Evolutionary conservation across 2,797 vertebrate genomes (phyloP), one percentile per base, ranked within the genome.

Genomic region (Onychomys leucogaster): DNA sequence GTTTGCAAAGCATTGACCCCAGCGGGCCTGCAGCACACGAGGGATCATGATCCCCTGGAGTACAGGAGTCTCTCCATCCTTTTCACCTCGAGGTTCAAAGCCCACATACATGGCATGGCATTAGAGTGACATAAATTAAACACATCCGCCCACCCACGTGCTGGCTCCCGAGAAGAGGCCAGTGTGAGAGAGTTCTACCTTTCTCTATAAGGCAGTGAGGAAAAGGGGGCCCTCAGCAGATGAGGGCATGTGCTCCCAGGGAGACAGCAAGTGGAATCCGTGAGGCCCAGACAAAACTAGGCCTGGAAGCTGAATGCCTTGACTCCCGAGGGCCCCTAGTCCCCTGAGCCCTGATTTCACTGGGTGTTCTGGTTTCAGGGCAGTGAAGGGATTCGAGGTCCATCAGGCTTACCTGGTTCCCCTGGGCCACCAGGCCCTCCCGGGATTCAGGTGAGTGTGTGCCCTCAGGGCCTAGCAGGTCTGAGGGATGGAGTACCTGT

Each of bases 351-450:
- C 25, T 97, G 88, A 97, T 43, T 63, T 41, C 87, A 8, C 6
- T 7, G 41, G 17, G 93, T 93, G 34, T 92, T 65, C 32, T 95
- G 32, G 1, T 97, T 95, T 91, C 97, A 99, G 99, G 99, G 99
- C 94, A 99, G 98, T 0, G 99, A 99, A 97, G 99, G 99, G 55
- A 16, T 97, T 84, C 98, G 98, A 43, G 99, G 99, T 2, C 95
- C 99, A 90, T 98, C 99, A 0, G 99, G 99, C 85, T 96, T 99
- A 96, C 95, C 98, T 4, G 99, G 99, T 6, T 98, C 99, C 5
- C 97, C 99, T 0, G 99, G 99, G 23, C 98, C 99, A 4, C 96
- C 99, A 0, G 99, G 99, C 52, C 97, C 99, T 0, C 99, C 99
- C 0, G 99, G 99, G 34, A 97, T 99, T 92, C 99, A 99, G 99